Evolutionary conservation across 2,888 invertebrate genomes (phyloP).

Genomic region (Thysanoteuthis rhombus): DNA sequence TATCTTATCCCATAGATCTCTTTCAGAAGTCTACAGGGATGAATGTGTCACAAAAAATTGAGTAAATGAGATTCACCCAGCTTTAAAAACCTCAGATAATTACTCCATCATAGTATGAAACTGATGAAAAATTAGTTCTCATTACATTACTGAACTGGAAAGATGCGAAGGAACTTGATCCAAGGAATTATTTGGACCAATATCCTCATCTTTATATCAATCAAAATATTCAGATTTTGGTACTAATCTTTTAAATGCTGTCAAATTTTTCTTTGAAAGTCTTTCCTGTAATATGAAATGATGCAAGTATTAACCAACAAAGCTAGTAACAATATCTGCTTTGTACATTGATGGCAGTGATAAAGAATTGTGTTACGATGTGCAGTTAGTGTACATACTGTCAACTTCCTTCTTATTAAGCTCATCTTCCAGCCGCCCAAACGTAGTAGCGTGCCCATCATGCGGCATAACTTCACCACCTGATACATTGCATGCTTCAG

Average conservation of each 20-base stretch:
- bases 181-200: no score
- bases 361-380: background rate
- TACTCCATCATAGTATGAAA: no score
- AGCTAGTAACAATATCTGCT: background rate
- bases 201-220: no score
- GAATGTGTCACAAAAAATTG: no score
- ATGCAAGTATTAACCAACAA: background rate
- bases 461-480: background rate
- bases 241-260: background rate
- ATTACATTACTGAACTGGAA: no score
- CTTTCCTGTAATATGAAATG: background rate
- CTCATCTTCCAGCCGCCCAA: slow-evolving; percentile 24
- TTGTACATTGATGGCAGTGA: background rate
- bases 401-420: slow-evolving; percentile 24
- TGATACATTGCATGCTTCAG: background rate
- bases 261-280: background rate
- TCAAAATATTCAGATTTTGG: no score
- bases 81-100: no score
- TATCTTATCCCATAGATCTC: no score
- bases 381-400: slow-evolving; percentile 28
- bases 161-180: no score
- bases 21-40: no score
- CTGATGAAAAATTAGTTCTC: no score
- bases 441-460: background rate
- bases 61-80: no score